Percentiles rank a stretch among this genome's conserved stretches.
Conservation (phyloP, 2,113 vertebrate species). For the Monarcha castaneiventris region DNA sequence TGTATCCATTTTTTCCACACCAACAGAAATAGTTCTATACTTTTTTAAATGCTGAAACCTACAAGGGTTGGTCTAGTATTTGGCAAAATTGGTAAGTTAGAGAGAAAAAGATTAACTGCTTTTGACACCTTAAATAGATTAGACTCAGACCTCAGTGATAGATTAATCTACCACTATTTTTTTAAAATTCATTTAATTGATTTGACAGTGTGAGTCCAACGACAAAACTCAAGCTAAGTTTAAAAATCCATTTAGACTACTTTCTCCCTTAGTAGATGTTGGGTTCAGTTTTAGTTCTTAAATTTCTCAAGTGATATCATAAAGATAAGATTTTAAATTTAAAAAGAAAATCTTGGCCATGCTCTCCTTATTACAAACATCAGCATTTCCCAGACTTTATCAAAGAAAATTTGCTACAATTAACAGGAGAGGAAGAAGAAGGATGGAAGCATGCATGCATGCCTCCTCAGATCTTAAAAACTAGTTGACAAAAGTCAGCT, state of each 20-base stretch:
- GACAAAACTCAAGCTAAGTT: conserved; percentile 67
- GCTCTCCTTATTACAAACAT: neutral
- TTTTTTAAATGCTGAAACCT: neutral
- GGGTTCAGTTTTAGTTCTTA: neutral
- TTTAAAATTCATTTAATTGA: conserved; percentile 68
- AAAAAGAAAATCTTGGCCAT: neutral
- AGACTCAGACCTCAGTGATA: conserved; percentile 75
- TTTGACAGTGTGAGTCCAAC: conserved; percentile 83
- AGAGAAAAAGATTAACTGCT: neutral
- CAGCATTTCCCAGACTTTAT: neutral
- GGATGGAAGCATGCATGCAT: neutral
- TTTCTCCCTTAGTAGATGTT: neutral
- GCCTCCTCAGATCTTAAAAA: neutral
- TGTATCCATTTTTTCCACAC: neutral
- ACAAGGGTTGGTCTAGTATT: neutral
- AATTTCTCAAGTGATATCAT: neutral
- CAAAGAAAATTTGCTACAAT: neutral
- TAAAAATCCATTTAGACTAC: conserved; percentile 7
- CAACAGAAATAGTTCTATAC: neutral
- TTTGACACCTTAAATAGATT: conserved; percentile 81
- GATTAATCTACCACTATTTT: conserved; percentile 69
- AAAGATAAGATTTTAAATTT: neutral
- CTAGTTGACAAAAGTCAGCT: neutral
- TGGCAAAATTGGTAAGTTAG: neutral
- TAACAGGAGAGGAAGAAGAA: neutral